Conservation (phyloP, 1,140 invertebrate genomes). For the Ephestia elutella region DNA sequence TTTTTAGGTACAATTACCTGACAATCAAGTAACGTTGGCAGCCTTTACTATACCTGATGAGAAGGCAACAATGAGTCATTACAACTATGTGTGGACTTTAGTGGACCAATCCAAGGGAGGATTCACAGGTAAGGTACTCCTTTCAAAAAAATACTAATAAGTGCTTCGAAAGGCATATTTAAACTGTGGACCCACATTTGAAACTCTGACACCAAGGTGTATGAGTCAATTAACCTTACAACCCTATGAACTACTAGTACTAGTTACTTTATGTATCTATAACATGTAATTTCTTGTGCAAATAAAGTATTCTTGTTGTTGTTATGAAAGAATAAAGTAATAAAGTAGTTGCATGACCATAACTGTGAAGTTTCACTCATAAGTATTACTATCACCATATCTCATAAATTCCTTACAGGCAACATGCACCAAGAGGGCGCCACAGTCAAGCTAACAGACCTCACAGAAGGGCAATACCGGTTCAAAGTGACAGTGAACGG, state of each 20-base stretch:
- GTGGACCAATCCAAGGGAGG: constrained; percentile 87
- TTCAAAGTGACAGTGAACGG: constrained; percentile 90
- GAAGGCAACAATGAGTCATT: constrained; percentile 81
- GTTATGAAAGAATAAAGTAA: no score
- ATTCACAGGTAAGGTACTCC: constrained; percentile 68
- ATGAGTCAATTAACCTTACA: no score
- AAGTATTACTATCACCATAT: background rate
- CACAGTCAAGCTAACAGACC: constrained; percentile 83
- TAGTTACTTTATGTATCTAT: no score
- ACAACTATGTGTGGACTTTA: constrained; percentile 92
- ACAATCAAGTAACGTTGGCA: constrained; percentile 84
- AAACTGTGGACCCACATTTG: no score
- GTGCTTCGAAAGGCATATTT: no score
- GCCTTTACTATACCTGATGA: constrained; percentile 87
- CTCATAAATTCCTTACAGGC: constrained; percentile 56
- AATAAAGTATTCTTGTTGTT: no score
- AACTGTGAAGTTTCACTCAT: no score
- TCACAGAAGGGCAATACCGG: constrained; percentile 89
- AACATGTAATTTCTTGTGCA: no score
- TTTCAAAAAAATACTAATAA: no score
- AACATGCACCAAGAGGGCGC: constrained; percentile 91
- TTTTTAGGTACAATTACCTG: constrained; percentile 77
- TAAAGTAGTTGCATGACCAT: no score
- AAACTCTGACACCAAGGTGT: no score
- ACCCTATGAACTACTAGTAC: no score